A percentile compares a stretch with the other conserved stretches of the same genome.
These are phyloP conservation scores for Peromyscus californicus DNA, from an alignment of 2,113 vertebrate genomes.

Conservation along the genomic window DNA sequence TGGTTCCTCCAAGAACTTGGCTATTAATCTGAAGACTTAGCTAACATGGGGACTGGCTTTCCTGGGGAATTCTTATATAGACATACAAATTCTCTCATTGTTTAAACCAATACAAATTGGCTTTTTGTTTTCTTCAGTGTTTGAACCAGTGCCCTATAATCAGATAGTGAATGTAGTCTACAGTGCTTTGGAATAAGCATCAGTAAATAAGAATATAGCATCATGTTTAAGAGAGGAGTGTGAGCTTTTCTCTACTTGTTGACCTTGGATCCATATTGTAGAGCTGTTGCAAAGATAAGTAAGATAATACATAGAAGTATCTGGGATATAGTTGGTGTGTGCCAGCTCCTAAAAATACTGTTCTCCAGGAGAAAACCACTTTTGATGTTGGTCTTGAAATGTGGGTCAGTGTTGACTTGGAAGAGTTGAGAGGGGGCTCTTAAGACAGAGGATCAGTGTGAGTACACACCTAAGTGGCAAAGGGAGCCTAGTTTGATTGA, in stretches of 20 bases:
- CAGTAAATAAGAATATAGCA: too few species aligned
- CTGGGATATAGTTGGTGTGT: background rate
- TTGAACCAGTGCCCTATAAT: background rate
- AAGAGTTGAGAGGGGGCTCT: background rate
- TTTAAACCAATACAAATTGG: background rate
- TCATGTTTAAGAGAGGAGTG: accelerated
- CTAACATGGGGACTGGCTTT: background rate
- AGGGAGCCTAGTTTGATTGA: constrained; percentile 21
- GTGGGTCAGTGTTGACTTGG: constrained; percentile 3
- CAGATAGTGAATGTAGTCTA: background rate
- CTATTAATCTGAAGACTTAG: constrained; percentile 5
- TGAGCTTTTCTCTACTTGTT: background rate
- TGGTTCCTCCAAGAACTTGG: background rate
- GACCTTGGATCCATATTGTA: background rate
- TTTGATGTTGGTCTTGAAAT: constrained; percentile 52
- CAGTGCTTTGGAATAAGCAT: background rate
- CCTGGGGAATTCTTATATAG: constrained; percentile 3
- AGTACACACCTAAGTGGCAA: background rate
- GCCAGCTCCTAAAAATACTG: background rate
- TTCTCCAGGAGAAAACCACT: background rate
- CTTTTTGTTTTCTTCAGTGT: constrained; percentile 1
- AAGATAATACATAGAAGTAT: background rate
- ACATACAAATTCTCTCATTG: constrained; percentile 16
- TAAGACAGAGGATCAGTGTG: background rate
- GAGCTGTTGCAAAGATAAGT: background rate